Base-by-base conservation (phyloP, 2,888 invertebrate genomes). In the Agapostemon virescens region DNA sequence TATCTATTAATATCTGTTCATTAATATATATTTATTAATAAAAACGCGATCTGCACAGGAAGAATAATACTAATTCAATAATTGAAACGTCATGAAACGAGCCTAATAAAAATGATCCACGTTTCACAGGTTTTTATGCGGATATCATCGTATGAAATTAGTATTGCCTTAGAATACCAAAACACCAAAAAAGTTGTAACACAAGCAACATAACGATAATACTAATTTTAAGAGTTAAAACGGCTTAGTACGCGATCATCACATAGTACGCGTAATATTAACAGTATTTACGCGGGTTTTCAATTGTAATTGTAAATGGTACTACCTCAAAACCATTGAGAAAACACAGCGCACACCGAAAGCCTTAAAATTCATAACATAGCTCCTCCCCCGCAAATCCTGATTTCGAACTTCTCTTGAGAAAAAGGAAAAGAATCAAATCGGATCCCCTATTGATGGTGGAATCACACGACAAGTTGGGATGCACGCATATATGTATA, bases 321-420 rank as follows among this genome's bases (percentile, higher is more conserved):
- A 61, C 69, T 73, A 66, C 33, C 49, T 49, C 38, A 38, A n/a
- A 69, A 79, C 61, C 42, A 45, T 67, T 33, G 55, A 79, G 23
- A 71, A 81, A 81, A 71, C 63, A 80, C 75, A 63, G 68, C 71
- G 71, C 81, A 72, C 81, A 80, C 75, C 81, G 71, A 81, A 80
- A 74, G 70, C 81, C 67, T 81, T 71, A 68, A 36, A 70, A 74
- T 80, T 63, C 71, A 36, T 74, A 74, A 70, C 38, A 61, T 74
- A 38, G 42, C 45, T 58, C 45, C 45, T 23, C 68, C 23, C 45
- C 40, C 70, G 30, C 63, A n/a, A 71, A 79, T 69, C 26, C 73
- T 58, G 55, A 72, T 45, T 79, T 55, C 45, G 64, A 73, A 38
- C 68, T 30, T 78, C 68, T 40, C 52, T 63, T 69, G 69, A 72